phyloP scores from a whole-genome alignment of 2,888 invertebrate species.

The Zeuzera pyrina region DNA sequence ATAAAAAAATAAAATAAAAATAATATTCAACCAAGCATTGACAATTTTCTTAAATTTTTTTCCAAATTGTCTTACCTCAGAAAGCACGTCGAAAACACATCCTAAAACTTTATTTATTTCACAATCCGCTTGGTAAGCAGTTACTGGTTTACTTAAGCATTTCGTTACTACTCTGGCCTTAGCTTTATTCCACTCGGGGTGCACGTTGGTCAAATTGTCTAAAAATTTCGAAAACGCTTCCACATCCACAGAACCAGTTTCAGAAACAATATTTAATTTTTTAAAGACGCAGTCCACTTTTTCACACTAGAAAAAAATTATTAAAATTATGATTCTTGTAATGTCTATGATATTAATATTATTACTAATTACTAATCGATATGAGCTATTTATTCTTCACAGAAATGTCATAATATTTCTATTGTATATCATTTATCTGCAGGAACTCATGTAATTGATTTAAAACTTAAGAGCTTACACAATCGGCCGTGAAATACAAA shows the following conservation, averaged over 20 bases:
- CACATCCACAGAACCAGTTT: conserved; percentile 30
- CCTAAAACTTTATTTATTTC: conserved; percentile 47
- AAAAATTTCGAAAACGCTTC: conserved; percentile 41
- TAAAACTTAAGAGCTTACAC: too few species aligned
- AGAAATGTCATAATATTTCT: too few species aligned
- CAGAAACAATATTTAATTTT: conserved; percentile 34
- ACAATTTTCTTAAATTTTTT: too few species aligned
- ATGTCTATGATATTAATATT: too few species aligned
- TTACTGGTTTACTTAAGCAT: conserved; percentile 33
- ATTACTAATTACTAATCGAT: too few species aligned
- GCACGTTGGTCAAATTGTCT: conserved; percentile 35
- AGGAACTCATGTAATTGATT: too few species aligned
- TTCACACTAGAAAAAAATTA: conserved; percentile 37
- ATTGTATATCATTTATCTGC: too few species aligned
- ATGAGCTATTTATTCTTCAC: too few species aligned
- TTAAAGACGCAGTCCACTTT: conserved; percentile 47
- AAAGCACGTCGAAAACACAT: conserved; percentile 51
- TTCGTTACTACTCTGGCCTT: conserved; percentile 45
- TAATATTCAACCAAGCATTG: too few species aligned
- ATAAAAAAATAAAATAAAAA: too few species aligned
- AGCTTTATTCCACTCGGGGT: conserved; percentile 43
- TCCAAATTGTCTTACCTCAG: conserved; percentile 40
- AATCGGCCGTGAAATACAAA: too few species aligned
- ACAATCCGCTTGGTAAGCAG: conserved; percentile 35
- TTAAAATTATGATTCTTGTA: too few species aligned